Evolutionary conservation across 2,113 vertebrate genomes (phyloP).

Genomic region (Talpa occidentalis): DNA sequence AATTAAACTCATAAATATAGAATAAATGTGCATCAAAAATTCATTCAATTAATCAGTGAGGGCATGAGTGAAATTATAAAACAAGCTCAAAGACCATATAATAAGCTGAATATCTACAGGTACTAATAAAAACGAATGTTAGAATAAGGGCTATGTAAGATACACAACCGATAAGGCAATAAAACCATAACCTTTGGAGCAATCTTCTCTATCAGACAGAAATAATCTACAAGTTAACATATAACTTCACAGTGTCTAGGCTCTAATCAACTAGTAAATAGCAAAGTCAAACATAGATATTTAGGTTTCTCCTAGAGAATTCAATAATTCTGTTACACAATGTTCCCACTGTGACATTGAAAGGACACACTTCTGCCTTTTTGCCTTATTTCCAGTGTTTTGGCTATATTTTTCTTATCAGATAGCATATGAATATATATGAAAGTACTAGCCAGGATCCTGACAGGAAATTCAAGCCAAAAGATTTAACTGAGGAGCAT

Average conservation of each 20-base stretch:
- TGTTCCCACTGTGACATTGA: background rate
- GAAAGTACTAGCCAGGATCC: background rate
- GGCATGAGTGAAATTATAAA: background rate
- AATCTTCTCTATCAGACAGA: slow-evolving; percentile 65
- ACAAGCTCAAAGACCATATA: slow-evolving; percentile 46
- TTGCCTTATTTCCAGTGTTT: slow-evolving; percentile 52
- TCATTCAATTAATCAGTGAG: slow-evolving; percentile 30
- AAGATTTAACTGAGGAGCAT: background rate
- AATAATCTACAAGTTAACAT: slow-evolving; percentile 70
- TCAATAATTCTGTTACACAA: slow-evolving; percentile 42
- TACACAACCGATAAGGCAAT: slow-evolving; percentile 10
- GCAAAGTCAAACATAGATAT: slow-evolving; percentile 46
- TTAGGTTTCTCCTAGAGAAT: slow-evolving; percentile 45
- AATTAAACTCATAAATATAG: slow-evolving; percentile 8
- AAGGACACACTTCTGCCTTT: background rate
- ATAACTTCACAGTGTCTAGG: slow-evolving; percentile 50
- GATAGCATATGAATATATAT: slow-evolving; percentile 28
- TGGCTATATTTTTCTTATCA: slow-evolving; percentile 46
- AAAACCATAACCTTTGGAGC: slow-evolving; percentile 51
- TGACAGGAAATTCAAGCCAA: background rate
- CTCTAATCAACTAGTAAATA: slow-evolving; percentile 62
- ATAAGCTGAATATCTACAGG: background rate
- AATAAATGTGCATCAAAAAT: slow-evolving; percentile 23
- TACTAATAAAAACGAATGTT: slow-evolving; percentile 43
- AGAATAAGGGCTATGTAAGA: background rate